Evolutionary conservation across 1,140 invertebrate genomes (phyloP), one percentile per base, ranked within the genome.

Genomic region (Protaetia brevitarsis): DNA sequence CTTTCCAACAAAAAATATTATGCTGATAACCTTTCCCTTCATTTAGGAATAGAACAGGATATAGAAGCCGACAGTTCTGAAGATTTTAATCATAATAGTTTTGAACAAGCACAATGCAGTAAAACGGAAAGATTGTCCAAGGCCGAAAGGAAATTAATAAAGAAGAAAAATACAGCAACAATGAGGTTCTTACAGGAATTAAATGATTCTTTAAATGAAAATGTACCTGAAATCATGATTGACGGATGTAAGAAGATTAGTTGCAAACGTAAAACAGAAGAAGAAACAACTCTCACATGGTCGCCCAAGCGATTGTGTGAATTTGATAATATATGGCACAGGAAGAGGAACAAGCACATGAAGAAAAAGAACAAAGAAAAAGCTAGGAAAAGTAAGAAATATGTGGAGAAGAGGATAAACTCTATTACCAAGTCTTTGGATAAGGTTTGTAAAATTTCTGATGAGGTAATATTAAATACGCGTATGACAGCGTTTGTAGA

Each of bases 11-110:
- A 16, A 16, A 59, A 28, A 7, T 5, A 30, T n/a, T 16, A n/a
- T n/a, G n/a, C n/a, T 27, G 1, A 28, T 28, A 13, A 27, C 8
- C 10, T 10, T 34, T 34, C n/a, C n/a, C n/a, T n/a, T n/a, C n/a
- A n/a, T n/a, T 23, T n/a, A 51, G 62, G 62, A 26, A 76, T 77
- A 57, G 75, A 76, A 65, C 71, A 74, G 51, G 76, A 78, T 63
- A 57, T 71, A 8, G 73, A 74, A 59, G 72, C 72, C 57, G 45
- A 68, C 21, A 64, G 68, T 31, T 27, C 69, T 26, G 70, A 73
- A 27, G 66, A 71, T 68, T 65, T 73, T 29, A 67, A 71, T 68
- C 68, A 76, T 66, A 72, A 66, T 64, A 72, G 68, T 56, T 73
- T 73, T 41, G 70, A 76, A 68, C 69, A 75, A 65, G 68, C 70